Conservation (phyloP, 2,888 invertebrate genomes). For the Baccha elongata region DNA sequence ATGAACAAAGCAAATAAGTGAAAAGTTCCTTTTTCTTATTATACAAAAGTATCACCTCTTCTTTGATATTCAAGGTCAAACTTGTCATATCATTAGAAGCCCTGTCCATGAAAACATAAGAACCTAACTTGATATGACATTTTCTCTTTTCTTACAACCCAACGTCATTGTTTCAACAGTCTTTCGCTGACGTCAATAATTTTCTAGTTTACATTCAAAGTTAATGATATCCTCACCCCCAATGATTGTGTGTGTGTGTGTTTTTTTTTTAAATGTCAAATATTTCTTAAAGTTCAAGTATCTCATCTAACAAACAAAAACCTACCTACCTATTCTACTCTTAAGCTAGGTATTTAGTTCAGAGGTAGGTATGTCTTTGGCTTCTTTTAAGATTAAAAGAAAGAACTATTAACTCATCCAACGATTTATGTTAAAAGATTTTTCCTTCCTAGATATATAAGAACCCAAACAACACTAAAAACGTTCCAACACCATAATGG, state of each 20-base stretch:
- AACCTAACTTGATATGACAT: not conserved
- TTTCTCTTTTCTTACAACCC: not conserved
- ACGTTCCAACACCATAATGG: constrained; percentile 23
- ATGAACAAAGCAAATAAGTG: no score
- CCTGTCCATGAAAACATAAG: not conserved
- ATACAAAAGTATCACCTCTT: no score
- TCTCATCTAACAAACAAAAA: not conserved
- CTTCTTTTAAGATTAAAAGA: constrained; percentile 52
- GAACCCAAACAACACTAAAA: not conserved
- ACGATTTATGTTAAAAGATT: constrained; percentile 26
- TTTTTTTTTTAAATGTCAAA: constrained; percentile 25
- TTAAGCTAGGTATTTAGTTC: constrained; percentile 15
- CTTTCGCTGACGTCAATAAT: not conserved
- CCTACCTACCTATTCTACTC: not conserved
- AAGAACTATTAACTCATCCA: constrained; percentile 40
- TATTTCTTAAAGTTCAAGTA: constrained; percentile 40
- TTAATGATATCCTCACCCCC: constrained; percentile 5
- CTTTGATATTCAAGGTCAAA: not conserved
- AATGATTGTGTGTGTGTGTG: not conserved
- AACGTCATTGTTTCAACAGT: not conserved
- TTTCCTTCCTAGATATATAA: not conserved
- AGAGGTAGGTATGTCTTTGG: constrained; percentile 36
- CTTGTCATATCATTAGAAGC: not conserved
- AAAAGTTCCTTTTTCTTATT: no score
- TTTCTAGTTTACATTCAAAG: not conserved